phyloP scores from a whole-genome alignment of 2,888 invertebrate species.

The Halictus ligatus region DNA sequence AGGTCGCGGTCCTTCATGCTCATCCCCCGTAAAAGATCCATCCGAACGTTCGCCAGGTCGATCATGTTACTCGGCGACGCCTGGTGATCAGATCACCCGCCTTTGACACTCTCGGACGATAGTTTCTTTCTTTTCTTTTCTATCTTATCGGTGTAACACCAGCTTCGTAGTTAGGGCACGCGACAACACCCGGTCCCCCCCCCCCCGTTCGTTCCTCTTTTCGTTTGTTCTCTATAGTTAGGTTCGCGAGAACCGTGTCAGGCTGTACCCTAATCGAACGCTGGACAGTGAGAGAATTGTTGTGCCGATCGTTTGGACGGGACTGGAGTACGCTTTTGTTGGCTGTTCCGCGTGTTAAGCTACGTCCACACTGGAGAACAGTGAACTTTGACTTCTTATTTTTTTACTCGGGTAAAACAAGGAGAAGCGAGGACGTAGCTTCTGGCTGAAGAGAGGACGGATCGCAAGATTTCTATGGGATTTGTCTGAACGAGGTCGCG shows the following conservation, averaged over 20 bases:
- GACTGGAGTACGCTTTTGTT: neutral
- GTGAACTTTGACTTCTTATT: neutral
- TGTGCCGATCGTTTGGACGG: neutral
- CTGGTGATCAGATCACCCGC: constrained; percentile 18
- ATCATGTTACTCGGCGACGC: neutral
- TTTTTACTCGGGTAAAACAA: neutral
- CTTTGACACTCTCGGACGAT: neutral
- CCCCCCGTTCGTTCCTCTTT: neutral
- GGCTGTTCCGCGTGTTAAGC: neutral
- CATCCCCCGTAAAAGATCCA: neutral
- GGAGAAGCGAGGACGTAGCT: neutral
- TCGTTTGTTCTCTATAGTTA: neutral
- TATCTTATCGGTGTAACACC: neutral
- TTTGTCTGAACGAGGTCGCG: constrained; percentile 22
- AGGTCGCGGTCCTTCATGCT: neutral
- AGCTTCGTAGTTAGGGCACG: constrained; percentile 1
- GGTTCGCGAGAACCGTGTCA: neutral
- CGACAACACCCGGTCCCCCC: neutral
- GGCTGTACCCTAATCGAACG: neutral
- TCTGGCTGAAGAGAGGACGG: neutral
- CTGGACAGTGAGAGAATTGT: neutral
- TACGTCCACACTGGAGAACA: neutral
- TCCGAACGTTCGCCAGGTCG: neutral
- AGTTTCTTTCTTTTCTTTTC: neutral
- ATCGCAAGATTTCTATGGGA: neutral